Base-by-base conservation (phyloP, 2,888 invertebrate genomes). In the Phengaris alcon region DNA sequence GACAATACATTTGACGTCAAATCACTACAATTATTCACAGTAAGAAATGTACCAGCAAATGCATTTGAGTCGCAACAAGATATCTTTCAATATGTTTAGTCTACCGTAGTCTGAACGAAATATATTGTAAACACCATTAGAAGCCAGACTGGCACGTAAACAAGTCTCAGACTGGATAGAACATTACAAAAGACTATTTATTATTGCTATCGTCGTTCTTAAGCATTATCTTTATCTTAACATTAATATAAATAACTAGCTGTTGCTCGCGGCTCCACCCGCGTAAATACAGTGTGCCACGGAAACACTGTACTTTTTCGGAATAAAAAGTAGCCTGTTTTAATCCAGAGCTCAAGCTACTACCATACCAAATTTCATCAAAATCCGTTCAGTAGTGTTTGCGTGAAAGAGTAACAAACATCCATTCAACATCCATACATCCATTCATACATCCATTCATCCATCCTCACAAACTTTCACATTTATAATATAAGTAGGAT, bases 111-210 rank as follows among this genome's bases (percentile, higher is more conserved):
- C 70, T 72, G 72, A 64, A 22, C 35, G 51, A 35, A 35, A 54
- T 35, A 72, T 75, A 69, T 57, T 48, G 75, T 70, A 75, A 75
- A 75, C 75, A 75, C 75, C 75, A 75, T 75, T 75, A 75, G 69
- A 70, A 48, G 15, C 68, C 68, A 55, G 74, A 74, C 74, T 13
- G 52, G n/a, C 51, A 52, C 68, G 75, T 75, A 75, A 75, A 75
- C 75, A 75, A 52, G 51, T 72, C 13, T 44, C 13, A 44, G 35
- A 52, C 72, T 52, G 54, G 54, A 52, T 54, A 64, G 64, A 64
- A 52, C 72, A 72, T 22, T 72, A 72, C 72, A 72, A 72, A 72
- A 54, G 35, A 72, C 22, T 72, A 64, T 64, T 52, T 72, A 72
- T 70, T 70, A 70, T 48, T 70, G 15, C 15, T 15, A 51, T 48